phyloP scores from a whole-genome alignment of 2,888 invertebrate species.

The Himalopsyche kuldschensis region DNA sequence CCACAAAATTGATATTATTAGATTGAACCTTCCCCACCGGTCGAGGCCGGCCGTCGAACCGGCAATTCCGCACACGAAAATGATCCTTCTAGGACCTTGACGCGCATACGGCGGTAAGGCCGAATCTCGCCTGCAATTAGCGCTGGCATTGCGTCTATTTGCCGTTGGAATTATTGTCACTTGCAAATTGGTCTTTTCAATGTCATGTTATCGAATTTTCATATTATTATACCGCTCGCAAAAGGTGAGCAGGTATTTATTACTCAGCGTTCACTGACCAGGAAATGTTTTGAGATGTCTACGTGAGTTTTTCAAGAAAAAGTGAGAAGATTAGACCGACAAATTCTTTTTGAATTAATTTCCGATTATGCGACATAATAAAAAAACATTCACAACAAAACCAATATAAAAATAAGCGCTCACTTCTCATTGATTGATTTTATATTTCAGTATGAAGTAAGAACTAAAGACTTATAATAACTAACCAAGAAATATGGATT shows the following conservation, averaged over 20 bases:
- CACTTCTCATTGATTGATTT: neutral
- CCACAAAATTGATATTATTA: constrained; percentile 11
- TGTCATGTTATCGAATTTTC: constrained; percentile 1
- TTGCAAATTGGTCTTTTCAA: neutral
- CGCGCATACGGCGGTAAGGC: neutral
- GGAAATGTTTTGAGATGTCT: neutral
- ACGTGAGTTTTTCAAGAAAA: too few species aligned
- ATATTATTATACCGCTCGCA: neutral
- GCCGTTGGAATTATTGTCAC: neutral
- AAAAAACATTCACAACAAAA: too few species aligned
- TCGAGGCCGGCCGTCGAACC: constrained; percentile 33
- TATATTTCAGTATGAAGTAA: neutral
- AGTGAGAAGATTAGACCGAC: too few species aligned
- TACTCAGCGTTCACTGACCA: neutral
- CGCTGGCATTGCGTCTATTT: neutral
- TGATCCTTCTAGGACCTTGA: constrained; percentile 5
- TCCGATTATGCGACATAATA: too few species aligned
- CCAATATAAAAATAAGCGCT: neutral
- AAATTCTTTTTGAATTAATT: too few species aligned
- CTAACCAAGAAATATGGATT: too few species aligned
- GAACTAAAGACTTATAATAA: too few species aligned
- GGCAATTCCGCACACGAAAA: constrained; percentile 34
- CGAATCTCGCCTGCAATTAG: neutral
- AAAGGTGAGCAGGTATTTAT: neutral
- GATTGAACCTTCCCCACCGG: constrained; percentile 10